phyloP scores from a whole-genome alignment of 2,113 vertebrate species.

The Paradoxurus hermaphroditus region DNA sequence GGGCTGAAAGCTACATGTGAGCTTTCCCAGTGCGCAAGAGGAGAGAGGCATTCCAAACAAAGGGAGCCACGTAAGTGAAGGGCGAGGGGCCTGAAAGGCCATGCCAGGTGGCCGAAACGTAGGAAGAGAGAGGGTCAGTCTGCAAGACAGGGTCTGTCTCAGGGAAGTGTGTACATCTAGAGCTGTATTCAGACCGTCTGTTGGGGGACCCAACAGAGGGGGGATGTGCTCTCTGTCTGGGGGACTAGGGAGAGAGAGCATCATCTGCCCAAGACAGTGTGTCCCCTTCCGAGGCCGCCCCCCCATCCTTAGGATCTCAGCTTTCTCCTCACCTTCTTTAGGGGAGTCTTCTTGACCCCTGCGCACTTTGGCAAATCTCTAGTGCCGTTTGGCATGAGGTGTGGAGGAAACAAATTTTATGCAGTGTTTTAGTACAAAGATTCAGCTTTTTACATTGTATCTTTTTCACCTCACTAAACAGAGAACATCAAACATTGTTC shows the following conservation, averaged over 20 bases:
- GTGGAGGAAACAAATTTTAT: not conserved
- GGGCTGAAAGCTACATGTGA: not conserved
- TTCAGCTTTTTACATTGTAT: not conserved
- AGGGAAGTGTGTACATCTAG: fast-evolving
- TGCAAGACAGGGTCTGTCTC: not conserved
- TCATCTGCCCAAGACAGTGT: not conserved
- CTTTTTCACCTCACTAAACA: not conserved
- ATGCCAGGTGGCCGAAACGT: not conserved
- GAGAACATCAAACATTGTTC: not conserved
- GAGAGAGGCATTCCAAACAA: not conserved
- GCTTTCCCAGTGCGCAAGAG: not conserved
- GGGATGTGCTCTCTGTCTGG: not conserved
- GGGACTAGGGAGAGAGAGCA: not conserved
- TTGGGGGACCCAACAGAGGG: not conserved
- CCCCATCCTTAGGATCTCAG: not conserved
- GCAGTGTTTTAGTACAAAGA: not conserved
- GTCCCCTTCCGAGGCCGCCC: not conserved
- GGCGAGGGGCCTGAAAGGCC: not conserved
- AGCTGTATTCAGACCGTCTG: not conserved
- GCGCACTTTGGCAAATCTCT: not conserved
- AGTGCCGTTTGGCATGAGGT: not conserved
- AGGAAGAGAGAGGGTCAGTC: not conserved
- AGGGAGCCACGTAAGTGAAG: not conserved
- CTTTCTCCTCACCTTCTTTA: not conserved
- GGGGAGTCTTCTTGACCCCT: not conserved